Evolutionary conservation across 2,888 invertebrate genomes (phyloP).

Genomic region (Thymelicus acteon): DNA sequence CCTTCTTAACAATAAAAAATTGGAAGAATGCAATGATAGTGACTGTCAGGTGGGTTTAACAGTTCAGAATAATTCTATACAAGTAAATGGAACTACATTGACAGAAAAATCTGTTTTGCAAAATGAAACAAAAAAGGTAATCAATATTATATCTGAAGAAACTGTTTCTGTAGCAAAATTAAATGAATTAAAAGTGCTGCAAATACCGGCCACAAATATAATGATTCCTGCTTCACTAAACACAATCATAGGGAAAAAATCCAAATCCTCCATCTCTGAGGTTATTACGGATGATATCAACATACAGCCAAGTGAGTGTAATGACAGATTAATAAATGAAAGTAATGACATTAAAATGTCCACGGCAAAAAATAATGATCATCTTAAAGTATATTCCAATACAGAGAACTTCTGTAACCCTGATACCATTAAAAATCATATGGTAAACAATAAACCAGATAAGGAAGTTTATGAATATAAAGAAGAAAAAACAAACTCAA

Average conservation of each 20-base stretch:
- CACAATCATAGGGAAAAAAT: conserved; percentile 46
- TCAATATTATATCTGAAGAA: conserved; percentile 60
- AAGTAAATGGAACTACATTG: not conserved
- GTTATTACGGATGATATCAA: not conserved
- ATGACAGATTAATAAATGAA: not conserved
- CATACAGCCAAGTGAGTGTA: not conserved
- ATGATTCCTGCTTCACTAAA: conserved; percentile 52
- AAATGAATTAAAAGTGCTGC: conserved; percentile 45
- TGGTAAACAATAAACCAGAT: not conserved
- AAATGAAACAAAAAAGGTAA: conserved; percentile 47
- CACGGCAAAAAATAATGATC: not conserved
- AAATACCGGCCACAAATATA: conserved; percentile 41
- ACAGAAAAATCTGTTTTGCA: not conserved
- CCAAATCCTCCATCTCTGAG: too few species aligned
- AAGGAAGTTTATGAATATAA: not conserved
- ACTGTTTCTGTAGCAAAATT: conserved; percentile 49
- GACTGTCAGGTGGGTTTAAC: not conserved
- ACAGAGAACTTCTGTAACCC: not conserved
- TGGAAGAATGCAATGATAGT: not conserved
- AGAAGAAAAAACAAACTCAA: not conserved
- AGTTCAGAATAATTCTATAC: not conserved
- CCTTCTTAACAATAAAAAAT: not conserved
- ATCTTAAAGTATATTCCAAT: not conserved
- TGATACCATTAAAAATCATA: not conserved
- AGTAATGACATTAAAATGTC: not conserved